phyloP scores from a whole-genome alignment of 2,888 invertebrate genomes.

The Cephus spinipes region DNA sequence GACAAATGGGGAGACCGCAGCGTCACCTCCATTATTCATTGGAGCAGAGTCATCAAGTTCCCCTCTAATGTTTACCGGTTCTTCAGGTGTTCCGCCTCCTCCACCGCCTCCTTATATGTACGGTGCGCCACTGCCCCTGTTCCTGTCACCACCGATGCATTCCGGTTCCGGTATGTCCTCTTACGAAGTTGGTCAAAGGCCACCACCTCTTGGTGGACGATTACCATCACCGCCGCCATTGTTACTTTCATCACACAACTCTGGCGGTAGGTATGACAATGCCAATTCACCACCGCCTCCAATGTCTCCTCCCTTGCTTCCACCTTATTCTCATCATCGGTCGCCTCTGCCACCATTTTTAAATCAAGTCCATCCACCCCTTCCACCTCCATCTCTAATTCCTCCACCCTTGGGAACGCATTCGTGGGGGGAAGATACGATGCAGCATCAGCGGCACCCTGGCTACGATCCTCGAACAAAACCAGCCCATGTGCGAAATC shows the following conservation, averaged over 20 bases:
- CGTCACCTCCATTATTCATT: slow-evolving; percentile 66
- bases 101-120: slow-evolving; percentile 67
- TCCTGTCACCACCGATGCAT: slow-evolving; percentile 71
- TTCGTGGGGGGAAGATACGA: slow-evolving; percentile 54
- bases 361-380: slow-evolving; percentile 70
- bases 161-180: slow-evolving; percentile 53
- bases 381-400: slow-evolving; percentile 71
- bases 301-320: slow-evolving; percentile 54
- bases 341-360: slow-evolving; percentile 65
- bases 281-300: slow-evolving; percentile 55
- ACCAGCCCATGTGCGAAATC: slow-evolving; percentile 48
- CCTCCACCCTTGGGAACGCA: slow-evolving; percentile 26
- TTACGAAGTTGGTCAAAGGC: slow-evolving; percentile 65
- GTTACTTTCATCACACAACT: slow-evolving; percentile 73
- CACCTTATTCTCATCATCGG: slow-evolving; percentile 51
- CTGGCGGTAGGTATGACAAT: slow-evolving; percentile 59
- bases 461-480: slow-evolving; percentile 47
- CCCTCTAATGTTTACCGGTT: slow-evolving; percentile 67
- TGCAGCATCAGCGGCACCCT: slow-evolving; percentile 52
- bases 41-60: slow-evolving; percentile 62
- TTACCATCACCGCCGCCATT: slow-evolving; percentile 72
- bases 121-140: slow-evolving; percentile 70
- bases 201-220: slow-evolving; percentile 64
- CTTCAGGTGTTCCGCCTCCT: slow-evolving; percentile 67
- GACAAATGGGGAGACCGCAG: slow-evolving; percentile 67